These are phyloP conservation scores for Saguinus midas DNA, from an alignment of 2,113 vertebrate genomes.

Conservation along the genomic window DNA sequence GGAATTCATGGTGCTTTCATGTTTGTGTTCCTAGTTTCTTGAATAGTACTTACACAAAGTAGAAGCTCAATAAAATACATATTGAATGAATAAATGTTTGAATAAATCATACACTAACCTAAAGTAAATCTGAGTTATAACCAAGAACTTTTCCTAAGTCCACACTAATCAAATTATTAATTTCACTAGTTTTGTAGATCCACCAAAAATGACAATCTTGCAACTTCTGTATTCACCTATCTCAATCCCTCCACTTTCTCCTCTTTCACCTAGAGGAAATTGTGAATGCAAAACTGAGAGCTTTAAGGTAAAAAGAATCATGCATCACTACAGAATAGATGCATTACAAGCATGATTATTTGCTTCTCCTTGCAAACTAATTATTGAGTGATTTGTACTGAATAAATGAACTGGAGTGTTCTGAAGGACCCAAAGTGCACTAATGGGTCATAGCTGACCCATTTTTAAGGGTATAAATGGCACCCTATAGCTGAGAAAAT, in stretches of 20 bases:
- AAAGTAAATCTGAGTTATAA: not conserved
- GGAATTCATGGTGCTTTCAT: not conserved
- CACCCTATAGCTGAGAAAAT: not conserved
- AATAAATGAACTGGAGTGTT: not conserved
- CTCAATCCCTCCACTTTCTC: not conserved
- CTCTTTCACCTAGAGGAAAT: not conserved
- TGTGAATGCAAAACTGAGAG: not conserved
- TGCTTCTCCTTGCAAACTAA: not conserved
- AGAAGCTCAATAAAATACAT: not conserved
- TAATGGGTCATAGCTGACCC: not conserved
- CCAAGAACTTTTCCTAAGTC: not conserved
- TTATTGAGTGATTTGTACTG: not conserved
- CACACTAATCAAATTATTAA: not conserved
- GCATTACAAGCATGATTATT: not conserved
- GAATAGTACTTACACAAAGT: not conserved
- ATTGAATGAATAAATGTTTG: not conserved
- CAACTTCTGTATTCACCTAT: not conserved
- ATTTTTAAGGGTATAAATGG: not conserved
- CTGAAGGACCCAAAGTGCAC: not conserved
- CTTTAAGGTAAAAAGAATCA: not conserved
- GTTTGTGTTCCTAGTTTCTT: not conserved
- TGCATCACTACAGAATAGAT: not conserved
- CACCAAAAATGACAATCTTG: not conserved
- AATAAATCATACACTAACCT: not conserved
- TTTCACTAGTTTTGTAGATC: not conserved